A percentile compares a stretch with the other conserved stretches of the same genome.
These are phyloP conservation scores for Zosterops lateralis DNA, from an alignment of 2,113 vertebrate genomes.

Conservation along the genomic window DNA sequence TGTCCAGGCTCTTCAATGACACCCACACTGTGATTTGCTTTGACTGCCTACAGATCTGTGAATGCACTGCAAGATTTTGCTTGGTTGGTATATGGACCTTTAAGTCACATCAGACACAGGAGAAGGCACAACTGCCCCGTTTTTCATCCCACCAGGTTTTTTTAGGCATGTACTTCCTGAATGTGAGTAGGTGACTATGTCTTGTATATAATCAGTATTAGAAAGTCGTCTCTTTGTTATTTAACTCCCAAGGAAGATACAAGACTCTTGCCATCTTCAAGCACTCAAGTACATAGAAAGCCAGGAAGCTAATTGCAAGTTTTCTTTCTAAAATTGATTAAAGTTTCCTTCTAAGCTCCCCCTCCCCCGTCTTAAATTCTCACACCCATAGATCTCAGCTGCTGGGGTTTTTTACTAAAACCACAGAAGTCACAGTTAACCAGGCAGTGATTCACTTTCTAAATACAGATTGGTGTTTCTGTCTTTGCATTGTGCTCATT, in stretches of 20 bases:
- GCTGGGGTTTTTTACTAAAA: background rate
- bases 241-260: background rate
- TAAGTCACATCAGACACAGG: background rate
- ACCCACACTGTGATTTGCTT: constrained; percentile 28
- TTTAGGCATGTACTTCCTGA: background rate
- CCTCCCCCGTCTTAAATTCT: background rate
- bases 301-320: background rate
- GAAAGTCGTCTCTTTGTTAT: background rate
- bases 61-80: background rate
- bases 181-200: background rate
- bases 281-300: background rate
- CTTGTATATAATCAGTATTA: background rate
- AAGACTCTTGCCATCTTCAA: background rate
- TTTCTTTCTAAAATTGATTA: background rate
- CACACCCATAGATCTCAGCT: background rate
- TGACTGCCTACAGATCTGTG: background rate
- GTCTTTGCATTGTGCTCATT: background rate
- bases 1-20: constrained; percentile 25
- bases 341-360: background rate
- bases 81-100: background rate
- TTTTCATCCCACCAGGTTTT: background rate
- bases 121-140: background rate
- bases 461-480: background rate
- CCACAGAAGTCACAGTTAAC: background rate
- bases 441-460: background rate